These are phyloP conservation scores for Pristis pectinata DNA, from an alignment of 2,797 vertebrate genomes.

Conservation along the genomic window DNA sequence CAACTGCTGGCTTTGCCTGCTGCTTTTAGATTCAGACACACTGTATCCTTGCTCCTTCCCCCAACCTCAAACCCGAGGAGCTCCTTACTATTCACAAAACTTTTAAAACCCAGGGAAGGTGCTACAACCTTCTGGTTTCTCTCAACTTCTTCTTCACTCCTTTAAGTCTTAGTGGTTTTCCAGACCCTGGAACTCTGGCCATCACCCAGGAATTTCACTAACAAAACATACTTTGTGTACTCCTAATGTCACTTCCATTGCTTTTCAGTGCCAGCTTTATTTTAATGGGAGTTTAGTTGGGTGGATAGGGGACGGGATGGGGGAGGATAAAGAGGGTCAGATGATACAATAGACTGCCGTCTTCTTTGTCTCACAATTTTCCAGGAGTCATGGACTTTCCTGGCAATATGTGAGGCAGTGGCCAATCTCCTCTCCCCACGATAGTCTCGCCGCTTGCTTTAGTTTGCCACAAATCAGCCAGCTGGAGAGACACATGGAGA, in stretches of 20 bases:
- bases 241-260: neutral
- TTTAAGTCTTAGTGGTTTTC: neutral
- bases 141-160: neutral
- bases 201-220: neutral
- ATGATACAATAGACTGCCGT: neutral
- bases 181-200: neutral
- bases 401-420: neutral
- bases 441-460: neutral
- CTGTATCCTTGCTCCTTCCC: neutral
- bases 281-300: neutral
- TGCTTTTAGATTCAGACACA: neutral
- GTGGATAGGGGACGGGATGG: neutral
- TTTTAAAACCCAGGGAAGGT: neutral
- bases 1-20: neutral
- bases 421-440: neutral
- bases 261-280: neutral
- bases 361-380: neutral
- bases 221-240: neutral
- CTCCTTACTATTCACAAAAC: neutral
- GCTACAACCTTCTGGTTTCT: neutral
- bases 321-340: neutral
- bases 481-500: slow-evolving; percentile 8
- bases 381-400: neutral
- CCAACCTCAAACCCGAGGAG: neutral
- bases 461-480: neutral